Conservation (phyloP, 64 coral and sea anemone genomes). For the Montipora cactus region DNA sequence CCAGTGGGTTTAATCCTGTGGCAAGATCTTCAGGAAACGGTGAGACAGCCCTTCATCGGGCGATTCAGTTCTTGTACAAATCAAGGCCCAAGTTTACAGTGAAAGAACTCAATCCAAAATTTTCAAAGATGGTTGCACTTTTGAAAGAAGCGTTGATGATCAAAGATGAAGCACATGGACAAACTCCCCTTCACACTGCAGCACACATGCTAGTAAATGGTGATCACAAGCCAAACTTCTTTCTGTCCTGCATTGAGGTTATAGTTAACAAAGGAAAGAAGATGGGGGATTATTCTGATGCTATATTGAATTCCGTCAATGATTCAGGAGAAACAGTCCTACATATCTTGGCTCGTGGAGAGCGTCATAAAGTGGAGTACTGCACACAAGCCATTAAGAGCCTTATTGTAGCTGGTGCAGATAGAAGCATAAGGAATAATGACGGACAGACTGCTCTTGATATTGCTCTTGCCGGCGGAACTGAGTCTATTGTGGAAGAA, state of each 20-base stretch:
- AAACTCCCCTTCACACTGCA: conserved; percentile 96
- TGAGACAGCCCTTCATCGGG: conserved; percentile 85
- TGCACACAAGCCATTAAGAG: conserved; percentile 85
- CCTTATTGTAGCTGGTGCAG: conserved; percentile 88
- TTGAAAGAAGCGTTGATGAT: conserved; percentile 85
- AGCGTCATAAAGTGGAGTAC: conserved; percentile 86
- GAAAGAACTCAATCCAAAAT: conserved; percentile 96
- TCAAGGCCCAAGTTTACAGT: conserved; percentile 88
- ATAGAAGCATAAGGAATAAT: conserved; percentile 96
- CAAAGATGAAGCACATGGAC: conserved; percentile 92
- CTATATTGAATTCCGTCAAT: conserved; percentile 92
- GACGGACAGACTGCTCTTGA: conserved; percentile 94
- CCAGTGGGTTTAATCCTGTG: conserved; percentile 84
- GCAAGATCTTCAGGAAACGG: conserved; percentile 85
- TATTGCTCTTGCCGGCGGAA: conserved; percentile 86
- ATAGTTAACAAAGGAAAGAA: conserved; percentile 89
- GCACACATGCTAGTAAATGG: conserved; percentile 89
- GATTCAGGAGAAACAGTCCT: conserved; percentile 91
- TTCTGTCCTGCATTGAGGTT: conserved; percentile 87
- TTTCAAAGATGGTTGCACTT: conserved; percentile 81
- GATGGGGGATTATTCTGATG: conserved; percentile 72
- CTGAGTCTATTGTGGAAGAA: conserved; percentile 92
- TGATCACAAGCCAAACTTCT: conserved; percentile 97
- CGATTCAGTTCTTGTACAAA: conserved; percentile 81
- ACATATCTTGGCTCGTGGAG: conserved; percentile 92